Evolutionary conservation across 2,113 vertebrate species (phyloP), one percentile per base, ranked within the genome.

Genomic region (Microtus ochrogaster): DNA sequence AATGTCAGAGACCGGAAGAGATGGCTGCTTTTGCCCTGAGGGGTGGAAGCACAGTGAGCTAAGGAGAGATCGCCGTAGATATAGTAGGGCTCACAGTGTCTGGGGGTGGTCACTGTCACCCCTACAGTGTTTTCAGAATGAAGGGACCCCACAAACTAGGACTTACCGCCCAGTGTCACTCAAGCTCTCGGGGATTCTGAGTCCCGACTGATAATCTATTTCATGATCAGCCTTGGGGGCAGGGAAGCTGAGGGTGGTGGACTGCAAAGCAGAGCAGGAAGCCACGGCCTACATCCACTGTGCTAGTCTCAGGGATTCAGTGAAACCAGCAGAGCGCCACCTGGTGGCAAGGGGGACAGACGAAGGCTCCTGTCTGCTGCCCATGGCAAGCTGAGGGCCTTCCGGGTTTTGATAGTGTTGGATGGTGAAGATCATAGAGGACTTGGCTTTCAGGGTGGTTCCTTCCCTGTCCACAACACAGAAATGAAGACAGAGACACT

Each of bases 361-460:
- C 1, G 8, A 47, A 19, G 39, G 13, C 8, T 66, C 17, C 28
- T 88, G 28, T 1, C 24, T 0, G 0, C 1, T 6, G 33, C 61
- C 16, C 6, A 9, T 22, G 52, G 39, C 0, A 3, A 17, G 9
- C 63, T 36, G 2, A 39, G 72, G 65, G 58, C 73, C 39, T 1
- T n/a, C 9, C 33, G 14, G 63, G 33, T 44, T 52, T 79, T 12
- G 12, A 36, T 7, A n/a, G 39, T 36, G 84, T 52, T 88, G 58
- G 58, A 21, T 58, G 26, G 52, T 30, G 49, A 77, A 55, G 72
- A 74, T 36, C 2, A 49, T 47, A 70, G 30, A 85, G n/a, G 24
- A 33, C 28, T 30, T 7, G 87, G 85, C 21, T 61, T 68, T 68
- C 24, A 5, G 58, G 83, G 58, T 30, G 19, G 14, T 85, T 52